Evolutionary conservation across 2,113 vertebrate genomes (phyloP).

Genomic region (Sarotherodon lohbergeri): DNA sequence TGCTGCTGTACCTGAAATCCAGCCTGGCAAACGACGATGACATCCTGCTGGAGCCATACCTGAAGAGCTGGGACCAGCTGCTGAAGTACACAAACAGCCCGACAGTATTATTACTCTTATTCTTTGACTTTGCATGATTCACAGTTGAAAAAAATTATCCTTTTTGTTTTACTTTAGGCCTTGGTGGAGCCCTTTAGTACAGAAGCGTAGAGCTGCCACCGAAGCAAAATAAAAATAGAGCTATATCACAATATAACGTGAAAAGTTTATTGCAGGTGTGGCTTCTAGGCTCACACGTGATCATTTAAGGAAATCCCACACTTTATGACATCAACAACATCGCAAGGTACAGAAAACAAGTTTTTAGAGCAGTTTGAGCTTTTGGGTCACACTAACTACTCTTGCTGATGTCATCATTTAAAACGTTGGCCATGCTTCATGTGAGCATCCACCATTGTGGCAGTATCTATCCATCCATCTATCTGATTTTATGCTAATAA

Average conservation of each 20-base stretch:
- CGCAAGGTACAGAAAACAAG: neutral
- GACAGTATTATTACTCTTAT: neutral
- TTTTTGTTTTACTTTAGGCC: neutral
- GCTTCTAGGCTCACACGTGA: neutral
- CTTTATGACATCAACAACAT: neutral
- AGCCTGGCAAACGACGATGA: neutral
- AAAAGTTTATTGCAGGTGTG: fast-evolving
- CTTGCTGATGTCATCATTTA: fast-evolving
- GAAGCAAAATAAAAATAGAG: neutral
- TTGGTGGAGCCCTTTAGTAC: neutral
- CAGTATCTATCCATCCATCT: neutral
- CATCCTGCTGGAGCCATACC: slow-evolving; percentile 58
- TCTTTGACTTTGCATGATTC: neutral
- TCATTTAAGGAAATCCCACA: neutral
- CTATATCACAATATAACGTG: neutral
- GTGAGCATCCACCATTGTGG: neutral
- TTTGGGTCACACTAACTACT: neutral
- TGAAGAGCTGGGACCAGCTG: slow-evolving; percentile 62
- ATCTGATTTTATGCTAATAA: neutral
- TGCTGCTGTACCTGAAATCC: slow-evolving; percentile 34
- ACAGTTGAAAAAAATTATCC: neutral
- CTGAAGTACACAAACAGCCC: slow-evolving; percentile 7
- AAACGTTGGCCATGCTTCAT: neutral
- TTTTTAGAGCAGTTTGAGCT: neutral
- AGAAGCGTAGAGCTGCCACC: neutral